Evolutionary conservation across 1,140 invertebrate species (phyloP).

Genomic region (Acromyrmex heyeri): DNA sequence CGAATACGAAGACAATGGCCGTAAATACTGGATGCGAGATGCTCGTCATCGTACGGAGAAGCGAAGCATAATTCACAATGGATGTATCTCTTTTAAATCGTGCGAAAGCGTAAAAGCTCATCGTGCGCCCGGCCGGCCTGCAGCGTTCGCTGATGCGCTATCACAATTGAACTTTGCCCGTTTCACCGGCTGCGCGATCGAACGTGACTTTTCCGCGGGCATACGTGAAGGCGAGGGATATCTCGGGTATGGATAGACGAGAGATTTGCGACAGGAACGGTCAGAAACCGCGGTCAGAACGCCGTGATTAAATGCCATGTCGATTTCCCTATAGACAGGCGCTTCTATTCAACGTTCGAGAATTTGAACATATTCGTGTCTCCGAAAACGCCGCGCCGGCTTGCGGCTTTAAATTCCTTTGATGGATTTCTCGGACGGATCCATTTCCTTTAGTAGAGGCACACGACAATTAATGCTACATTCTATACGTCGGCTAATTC

Average conservation of each 20-base stretch:
- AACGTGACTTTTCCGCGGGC: conserved; percentile 74
- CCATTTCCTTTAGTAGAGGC: neutral
- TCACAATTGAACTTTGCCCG: conserved; percentile 73
- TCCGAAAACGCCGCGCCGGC: conserved; percentile 2
- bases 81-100: conserved; percentile 77
- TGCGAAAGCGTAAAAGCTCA: conserved; percentile 77
- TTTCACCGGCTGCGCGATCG: conserved; percentile 70
- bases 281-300: conserved; percentile 8
- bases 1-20: conserved; percentile 72
- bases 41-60: conserved; percentile 77
- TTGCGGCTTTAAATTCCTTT: conserved; percentile 18
- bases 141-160: conserved; percentile 65
- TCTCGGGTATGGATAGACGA: neutral
- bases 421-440: neutral
- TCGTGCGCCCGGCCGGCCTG: conserved; percentile 52
- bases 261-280: neutral
- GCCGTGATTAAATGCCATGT: conserved; percentile 57
- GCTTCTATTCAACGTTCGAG: conserved; percentile 42
- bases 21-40: conserved; percentile 77
- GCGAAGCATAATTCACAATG: conserved; percentile 77
- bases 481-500: neutral
- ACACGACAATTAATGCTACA: neutral
- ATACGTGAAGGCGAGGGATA: neutral
- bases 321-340: neutral
- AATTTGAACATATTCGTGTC: conserved; percentile 4